phyloP scores from a whole-genome alignment of 2,888 invertebrate genomes.

The Chloroclysta siterata region DNA sequence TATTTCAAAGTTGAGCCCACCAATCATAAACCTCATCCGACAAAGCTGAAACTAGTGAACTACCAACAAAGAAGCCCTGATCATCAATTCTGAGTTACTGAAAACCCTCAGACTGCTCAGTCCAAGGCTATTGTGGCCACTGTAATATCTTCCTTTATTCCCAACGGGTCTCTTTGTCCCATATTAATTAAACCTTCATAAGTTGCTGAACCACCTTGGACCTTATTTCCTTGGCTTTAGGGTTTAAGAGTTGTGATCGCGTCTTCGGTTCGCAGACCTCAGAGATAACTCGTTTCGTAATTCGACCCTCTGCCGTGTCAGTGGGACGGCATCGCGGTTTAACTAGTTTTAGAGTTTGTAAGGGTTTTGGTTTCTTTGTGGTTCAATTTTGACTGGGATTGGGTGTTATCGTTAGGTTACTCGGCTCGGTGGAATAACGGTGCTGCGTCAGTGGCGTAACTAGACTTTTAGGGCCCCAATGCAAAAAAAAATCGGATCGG shows the following conservation, averaged over 20 bases:
- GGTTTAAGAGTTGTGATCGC: constrained; percentile 5
- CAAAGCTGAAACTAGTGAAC: constrained; percentile 18
- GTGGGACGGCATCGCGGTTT: constrained; percentile 26
- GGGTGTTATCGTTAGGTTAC: constrained; percentile 19
- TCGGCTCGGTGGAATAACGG: not conserved
- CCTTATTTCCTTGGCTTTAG: constrained; percentile 1
- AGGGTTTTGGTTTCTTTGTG: constrained; percentile 33
- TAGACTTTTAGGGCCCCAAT: too few species aligned
- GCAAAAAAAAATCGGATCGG: too few species aligned
- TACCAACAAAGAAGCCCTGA: constrained; percentile 26
- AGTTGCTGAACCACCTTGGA: constrained; percentile 4
- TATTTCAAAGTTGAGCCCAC: constrained; percentile 9
- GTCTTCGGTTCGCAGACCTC: constrained; percentile 15
- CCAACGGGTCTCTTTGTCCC: constrained; percentile 54
- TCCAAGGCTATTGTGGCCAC: constrained; percentile 48
- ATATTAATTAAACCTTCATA: constrained; percentile 56
- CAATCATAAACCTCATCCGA: constrained; percentile 8
- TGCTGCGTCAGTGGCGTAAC: too few species aligned
- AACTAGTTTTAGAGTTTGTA: constrained; percentile 30
- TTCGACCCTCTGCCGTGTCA: constrained; percentile 35
- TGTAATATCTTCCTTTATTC: constrained; percentile 52
- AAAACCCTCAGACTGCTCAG: constrained; percentile 32
- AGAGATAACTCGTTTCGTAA: constrained; percentile 38
- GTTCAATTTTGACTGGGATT: constrained; percentile 28
- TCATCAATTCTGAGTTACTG: constrained; percentile 33